Base-by-base conservation (phyloP, 2,113 vertebrate species). In the Neogobius melanostomus region DNA sequence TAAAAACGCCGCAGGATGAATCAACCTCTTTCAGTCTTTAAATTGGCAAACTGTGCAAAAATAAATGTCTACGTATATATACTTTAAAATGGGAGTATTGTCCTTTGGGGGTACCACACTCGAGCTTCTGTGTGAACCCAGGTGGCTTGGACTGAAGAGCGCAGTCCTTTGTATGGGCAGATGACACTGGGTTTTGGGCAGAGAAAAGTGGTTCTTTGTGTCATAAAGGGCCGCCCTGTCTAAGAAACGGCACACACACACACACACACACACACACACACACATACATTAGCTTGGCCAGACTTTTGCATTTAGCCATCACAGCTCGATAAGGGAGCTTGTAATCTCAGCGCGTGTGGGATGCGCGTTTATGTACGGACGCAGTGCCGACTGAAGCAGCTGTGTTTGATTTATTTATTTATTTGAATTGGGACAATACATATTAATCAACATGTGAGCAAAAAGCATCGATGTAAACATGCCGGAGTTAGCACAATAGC, bases 161-260 rank as follows among this genome's bases (percentile, higher is more conserved):
- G 74, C 73, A 48, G 71, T 76, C 77, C 80, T 90, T 90, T 90
- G 84, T 88, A 78, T 86, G 87, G 86, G 83, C 85, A 89, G 90
- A 92, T 85, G 89, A 92, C 87, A 89, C 88, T 86, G 89, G 89
- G 72, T 92, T 90, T 92, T 90, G 82, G 85, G 82, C 85, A 89
- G 75, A 91, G 89, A 91, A 56, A 92, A 91, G 86, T 82, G 75
- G 64, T 76, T 80, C 91, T 91, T 91, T 90, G 91, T 90, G 83
- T 90, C 88, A 86, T 83, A 85, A 88, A 88, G 79, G 85, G 85
- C 86, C 83, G 77, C 84, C 74, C 88, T 80, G 86, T 89, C 83
- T 85, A 77, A 88, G 79, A 77, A 81, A 6, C 56, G 7, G 46
- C 68, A 61, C 80, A 68, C 68, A 73, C 62, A 85, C 86, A 82